These are phyloP conservation scores for Nasonovia ribisnigri DNA, from an alignment of 2,888 invertebrate genomes.

Conservation along the genomic window DNA sequence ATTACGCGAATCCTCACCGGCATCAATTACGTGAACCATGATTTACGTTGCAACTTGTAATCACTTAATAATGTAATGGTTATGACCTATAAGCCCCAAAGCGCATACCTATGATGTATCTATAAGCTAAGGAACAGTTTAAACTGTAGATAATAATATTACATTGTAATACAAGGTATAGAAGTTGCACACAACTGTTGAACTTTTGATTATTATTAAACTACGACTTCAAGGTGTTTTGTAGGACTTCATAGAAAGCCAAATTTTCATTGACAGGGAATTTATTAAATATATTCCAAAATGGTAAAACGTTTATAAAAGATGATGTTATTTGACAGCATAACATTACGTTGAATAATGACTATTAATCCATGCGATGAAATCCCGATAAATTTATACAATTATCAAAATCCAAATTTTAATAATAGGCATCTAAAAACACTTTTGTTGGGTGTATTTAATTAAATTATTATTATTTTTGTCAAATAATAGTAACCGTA, in stretches of 20 bases:
- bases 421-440: not conserved
- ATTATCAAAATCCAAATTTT: not conserved
- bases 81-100: constrained; percentile 25
- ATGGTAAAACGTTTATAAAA: not conserved
- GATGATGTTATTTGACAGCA: not conserved
- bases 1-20: not conserved
- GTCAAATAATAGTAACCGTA: not conserved
- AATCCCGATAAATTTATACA: not conserved
- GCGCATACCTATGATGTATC: not conserved
- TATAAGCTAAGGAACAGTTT: not conserved
- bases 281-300: not conserved
- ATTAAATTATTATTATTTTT: not conserved
- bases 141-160: not conserved
- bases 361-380: not conserved
- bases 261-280: not conserved
- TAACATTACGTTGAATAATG: not conserved
- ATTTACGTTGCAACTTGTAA: constrained; percentile 30
- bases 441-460: not conserved
- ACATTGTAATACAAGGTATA: not conserved
- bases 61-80: constrained; percentile 30
- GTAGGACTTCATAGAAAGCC: not conserved
- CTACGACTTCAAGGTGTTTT: not conserved
- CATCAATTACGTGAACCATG: not conserved
- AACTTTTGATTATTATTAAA: constrained; percentile 41
- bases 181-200: constrained; percentile 3